Evolutionary conservation across 2,888 invertebrate genomes (phyloP), one percentile per base, ranked within the genome.

Genomic region (Synergus japonicus): DNA sequence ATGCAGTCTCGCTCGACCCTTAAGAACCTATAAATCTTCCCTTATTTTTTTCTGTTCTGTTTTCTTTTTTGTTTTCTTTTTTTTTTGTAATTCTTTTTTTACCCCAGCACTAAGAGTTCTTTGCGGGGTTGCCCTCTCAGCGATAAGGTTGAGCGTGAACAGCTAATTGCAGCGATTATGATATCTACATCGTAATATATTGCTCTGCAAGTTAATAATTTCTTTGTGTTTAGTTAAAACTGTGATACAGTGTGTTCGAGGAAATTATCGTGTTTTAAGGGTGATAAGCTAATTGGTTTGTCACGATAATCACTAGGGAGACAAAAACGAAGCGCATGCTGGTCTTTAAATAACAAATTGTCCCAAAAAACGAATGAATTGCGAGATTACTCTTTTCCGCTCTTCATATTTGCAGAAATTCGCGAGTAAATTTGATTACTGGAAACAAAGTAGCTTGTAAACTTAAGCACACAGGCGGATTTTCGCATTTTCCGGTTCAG

Each of bases 21-120:
- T 81, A 83, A 86, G 83, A 85, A 84, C 80, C 83, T 83, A 85
- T 85, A 86, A 85, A 86, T 86, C 84, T 84, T 79, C 79, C 76
- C 82, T 73, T 76, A 79, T 82, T 80, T 65, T 79, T 73, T 77
- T 77, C 76, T 66, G 65, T 78, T 78, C 41, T 43, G 37, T 76
- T 63, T 2, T 18, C 43, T 64, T 49, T 18, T 63, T 44, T 13
- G 12, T 29, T n/a, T 18, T 49, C 54, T 44, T 49, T 54, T 44
- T 67, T 18, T 22, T 67, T 44, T 37, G 0, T 5, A 1, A 37
- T 54, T 73, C n/a, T 37, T 73, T 37, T 73, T 69, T 49, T 46
- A 13, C 46, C 15, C 46, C 15, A 8, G 73, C 37, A 29, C 37
- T 54, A 29, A 49, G n/a, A 60, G 49, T 49, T 73, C 54, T 73